phyloP scores from a whole-genome alignment of 2,888 invertebrate species.

The Stenodema calcarata region DNA sequence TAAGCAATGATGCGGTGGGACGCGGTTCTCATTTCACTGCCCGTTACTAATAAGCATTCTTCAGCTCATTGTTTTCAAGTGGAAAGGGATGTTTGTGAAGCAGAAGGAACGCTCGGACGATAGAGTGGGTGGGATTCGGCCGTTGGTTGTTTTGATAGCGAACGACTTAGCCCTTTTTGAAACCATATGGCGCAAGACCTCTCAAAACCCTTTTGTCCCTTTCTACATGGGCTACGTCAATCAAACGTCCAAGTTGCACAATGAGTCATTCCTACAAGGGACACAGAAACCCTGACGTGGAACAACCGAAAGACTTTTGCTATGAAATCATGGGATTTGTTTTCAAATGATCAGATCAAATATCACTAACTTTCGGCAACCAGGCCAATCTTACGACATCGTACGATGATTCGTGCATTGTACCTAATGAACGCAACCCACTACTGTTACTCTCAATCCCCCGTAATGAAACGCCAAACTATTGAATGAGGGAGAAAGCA shows the following conservation, averaged over 20 bases:
- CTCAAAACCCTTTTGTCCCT: conserved; percentile 36
- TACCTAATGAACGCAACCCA: too few relatives aligned
- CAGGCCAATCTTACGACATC: too few relatives aligned
- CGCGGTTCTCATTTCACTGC: not conserved
- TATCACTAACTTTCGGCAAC: too few relatives aligned
- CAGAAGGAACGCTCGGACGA: not conserved
- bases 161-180: not conserved
- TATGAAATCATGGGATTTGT: not conserved
- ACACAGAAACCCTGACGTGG: not conserved
- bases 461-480: too few relatives aligned
- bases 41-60: not conserved
- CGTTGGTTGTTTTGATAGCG: conserved; percentile 27
- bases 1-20: not conserved
- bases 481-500: too few relatives aligned
- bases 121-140: not conserved
- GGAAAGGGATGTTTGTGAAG: conserved; percentile 10
- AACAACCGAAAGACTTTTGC: not conserved
- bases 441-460: too few relatives aligned
- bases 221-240: not conserved
- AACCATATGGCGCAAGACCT: conserved; percentile 37
- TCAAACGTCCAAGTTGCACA: conserved; percentile 27
- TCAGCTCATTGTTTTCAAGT: conserved; percentile 3
- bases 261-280: not conserved
- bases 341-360: too few relatives aligned
- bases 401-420: too few relatives aligned